phyloP scores from a whole-genome alignment of 2,113 vertebrate species.

The Mola mola region DNA sequence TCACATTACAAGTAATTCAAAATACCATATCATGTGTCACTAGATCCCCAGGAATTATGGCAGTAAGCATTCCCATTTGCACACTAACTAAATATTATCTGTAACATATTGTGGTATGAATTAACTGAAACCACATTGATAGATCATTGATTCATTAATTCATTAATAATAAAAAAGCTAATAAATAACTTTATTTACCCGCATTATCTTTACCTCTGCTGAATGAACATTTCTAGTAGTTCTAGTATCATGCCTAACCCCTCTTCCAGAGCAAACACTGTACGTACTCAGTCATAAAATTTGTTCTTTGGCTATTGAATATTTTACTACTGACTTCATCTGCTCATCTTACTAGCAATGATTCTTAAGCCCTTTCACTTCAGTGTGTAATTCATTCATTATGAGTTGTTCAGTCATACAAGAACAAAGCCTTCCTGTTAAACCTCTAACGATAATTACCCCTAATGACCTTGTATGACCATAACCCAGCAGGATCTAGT shows the following conservation, averaged over 20 bases:
- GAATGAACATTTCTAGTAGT: background rate
- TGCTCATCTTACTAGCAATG: background rate
- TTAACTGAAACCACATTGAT: background rate
- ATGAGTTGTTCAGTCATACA: no score
- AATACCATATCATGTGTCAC: slow-evolving; percentile 23
- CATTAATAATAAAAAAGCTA: no score
- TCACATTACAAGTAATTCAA: slow-evolving; percentile 28
- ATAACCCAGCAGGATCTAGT: slow-evolving; percentile 51
- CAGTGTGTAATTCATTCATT: background rate
- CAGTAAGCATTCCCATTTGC: background rate
- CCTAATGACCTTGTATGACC: slow-evolving; percentile 15
- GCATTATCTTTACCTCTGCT: no score
- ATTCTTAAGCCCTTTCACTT: background rate
- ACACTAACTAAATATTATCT: background rate
- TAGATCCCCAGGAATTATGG: slow-evolving; percentile 47
- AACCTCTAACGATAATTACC: background rate
- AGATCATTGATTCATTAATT: no score
- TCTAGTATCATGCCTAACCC: no score
- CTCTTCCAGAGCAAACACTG: no score
- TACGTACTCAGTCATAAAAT: no score
- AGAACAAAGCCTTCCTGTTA: no score
- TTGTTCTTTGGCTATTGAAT: background rate
- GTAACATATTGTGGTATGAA: background rate
- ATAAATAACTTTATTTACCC: no score
- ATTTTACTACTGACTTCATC: background rate